phyloP scores from a whole-genome alignment of 1,140 invertebrate species.

The Neodiprion pinetum region DNA sequence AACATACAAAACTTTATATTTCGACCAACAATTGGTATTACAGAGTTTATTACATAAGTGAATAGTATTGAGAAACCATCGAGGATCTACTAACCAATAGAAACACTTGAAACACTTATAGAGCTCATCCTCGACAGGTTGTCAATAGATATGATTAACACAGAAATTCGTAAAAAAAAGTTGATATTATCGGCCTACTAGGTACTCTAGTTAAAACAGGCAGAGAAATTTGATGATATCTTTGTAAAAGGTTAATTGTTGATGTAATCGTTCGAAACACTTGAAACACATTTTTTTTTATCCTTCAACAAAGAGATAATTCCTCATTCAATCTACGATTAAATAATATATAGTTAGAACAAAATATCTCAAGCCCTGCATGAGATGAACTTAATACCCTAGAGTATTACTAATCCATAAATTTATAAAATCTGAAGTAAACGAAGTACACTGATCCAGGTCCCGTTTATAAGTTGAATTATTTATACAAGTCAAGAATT shows the following conservation, averaged over 20 bases:
- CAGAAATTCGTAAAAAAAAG: too few relatives aligned
- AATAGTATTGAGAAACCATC: neutral
- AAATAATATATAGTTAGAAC: neutral
- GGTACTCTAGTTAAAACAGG: neutral
- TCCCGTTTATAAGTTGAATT: too few relatives aligned
- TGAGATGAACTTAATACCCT: too few relatives aligned
- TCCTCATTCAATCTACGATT: neutral
- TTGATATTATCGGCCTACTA: too few relatives aligned
- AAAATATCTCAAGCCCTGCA: neutral
- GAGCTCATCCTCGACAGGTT: conserved; percentile 5
- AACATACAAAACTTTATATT: conserved; percentile 5
- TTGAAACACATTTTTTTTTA: neutral
- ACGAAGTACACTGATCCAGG: too few relatives aligned
- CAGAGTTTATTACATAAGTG: conserved; percentile 6
- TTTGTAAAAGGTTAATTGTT: neutral
- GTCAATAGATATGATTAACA: neutral
- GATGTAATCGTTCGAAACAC: neutral
- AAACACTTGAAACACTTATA: conserved; percentile 14
- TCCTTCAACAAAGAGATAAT: neutral
- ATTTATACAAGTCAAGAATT: too few relatives aligned
- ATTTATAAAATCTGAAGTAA: too few relatives aligned
- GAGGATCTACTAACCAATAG: conserved; percentile 5
- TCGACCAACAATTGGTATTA: conserved; percentile 5
- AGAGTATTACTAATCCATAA: too few relatives aligned
- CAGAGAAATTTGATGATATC: neutral